Evolutionary conservation across 2,888 invertebrate genomes (phyloP), one percentile per base, ranked within the genome.

Genomic region (Carpatolechia fugitivella): DNA sequence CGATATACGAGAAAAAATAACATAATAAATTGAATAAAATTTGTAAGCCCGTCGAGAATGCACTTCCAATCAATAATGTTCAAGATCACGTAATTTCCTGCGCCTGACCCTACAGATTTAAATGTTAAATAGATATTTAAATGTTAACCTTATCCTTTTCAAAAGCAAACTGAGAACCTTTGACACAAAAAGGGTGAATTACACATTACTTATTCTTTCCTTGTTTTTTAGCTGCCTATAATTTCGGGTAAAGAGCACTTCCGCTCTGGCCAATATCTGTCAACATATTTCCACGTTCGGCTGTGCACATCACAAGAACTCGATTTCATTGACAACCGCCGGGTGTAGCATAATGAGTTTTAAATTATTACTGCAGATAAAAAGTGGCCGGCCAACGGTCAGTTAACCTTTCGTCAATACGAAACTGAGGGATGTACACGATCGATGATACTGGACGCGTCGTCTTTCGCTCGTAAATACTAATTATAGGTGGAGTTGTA

Each of bases 311-410:
- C 88, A 87, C 85, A 89, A 89, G 86, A 88, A 88, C 88, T 83
- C 73, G 87, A 82, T 89, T 85, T 82, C 88, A 88, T 87, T 88
- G 88, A 87, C 86, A 82, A 79, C 82, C 75, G 77, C 74, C 79
- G 80, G 78, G 79, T 78, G 78, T 76, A 78, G 80, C 74, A 83
- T 90, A 90, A 90, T 89, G 85, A 86, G 81, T 85, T 86, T 87
- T 87, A 89, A 89, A 88, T 90, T 87, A 89, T 87, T 84, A 82
- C 81, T 76, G 82, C 77, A 77, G 82, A 85, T 85, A 89, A 89
- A 89, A 89, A 87, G 83, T 87, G 75, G 76, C 74, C 71, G 71
- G 66, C 60, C 72, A 71, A 72, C 74, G 74, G 67, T 62, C 75
- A 65, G 74, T 76, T 82, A 86, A 85, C 83, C 83, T 88, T 86